phyloP scores from a whole-genome alignment of 1,140 invertebrate species.

The Oryzaephilus surinamensis region DNA sequence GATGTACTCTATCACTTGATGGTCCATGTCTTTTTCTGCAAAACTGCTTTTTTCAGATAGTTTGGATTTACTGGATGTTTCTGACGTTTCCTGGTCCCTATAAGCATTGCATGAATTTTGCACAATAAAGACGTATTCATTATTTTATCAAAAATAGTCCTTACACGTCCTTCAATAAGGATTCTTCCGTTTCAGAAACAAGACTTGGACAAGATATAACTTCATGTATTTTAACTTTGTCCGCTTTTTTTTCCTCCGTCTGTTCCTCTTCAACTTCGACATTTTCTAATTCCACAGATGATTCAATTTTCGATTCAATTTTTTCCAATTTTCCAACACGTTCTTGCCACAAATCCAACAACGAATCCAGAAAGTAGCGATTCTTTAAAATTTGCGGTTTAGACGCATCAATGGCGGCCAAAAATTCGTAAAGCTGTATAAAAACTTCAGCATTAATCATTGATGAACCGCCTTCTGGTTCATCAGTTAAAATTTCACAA shows the following conservation, averaged over 20 bases:
- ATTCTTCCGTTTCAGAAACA: too few relatives aligned
- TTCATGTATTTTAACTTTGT: constrained; percentile 4
- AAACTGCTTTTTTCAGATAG: too few relatives aligned
- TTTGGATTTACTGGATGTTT: too few relatives aligned
- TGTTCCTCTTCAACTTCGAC: neutral
- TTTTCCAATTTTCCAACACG: constrained; percentile 16
- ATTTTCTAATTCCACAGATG: neutral
- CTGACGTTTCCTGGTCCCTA: constrained; percentile 4
- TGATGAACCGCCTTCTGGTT: constrained; percentile 68
- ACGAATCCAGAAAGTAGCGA: constrained; percentile 24
- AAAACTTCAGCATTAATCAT: constrained; percentile 59
- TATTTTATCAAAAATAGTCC: too few relatives aligned
- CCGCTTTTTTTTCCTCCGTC: constrained; percentile 1
- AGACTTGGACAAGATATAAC: constrained; percentile 4
- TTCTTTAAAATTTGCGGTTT: constrained; percentile 26
- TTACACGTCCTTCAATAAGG: too few relatives aligned
- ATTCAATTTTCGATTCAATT: neutral
- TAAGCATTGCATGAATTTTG: too few relatives aligned
- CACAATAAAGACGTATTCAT: too few relatives aligned
- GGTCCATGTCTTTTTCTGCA: too few relatives aligned
- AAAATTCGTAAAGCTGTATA: constrained; percentile 53
- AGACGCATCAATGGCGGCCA: constrained; percentile 55
- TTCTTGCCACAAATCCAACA: constrained; percentile 24
- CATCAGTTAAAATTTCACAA: constrained; percentile 69
- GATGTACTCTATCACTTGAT: too few relatives aligned